Evolutionary conservation across 2,113 vertebrate species (phyloP), one percentile per base, ranked within the genome.

Genomic region (Grantiella picta): DNA sequence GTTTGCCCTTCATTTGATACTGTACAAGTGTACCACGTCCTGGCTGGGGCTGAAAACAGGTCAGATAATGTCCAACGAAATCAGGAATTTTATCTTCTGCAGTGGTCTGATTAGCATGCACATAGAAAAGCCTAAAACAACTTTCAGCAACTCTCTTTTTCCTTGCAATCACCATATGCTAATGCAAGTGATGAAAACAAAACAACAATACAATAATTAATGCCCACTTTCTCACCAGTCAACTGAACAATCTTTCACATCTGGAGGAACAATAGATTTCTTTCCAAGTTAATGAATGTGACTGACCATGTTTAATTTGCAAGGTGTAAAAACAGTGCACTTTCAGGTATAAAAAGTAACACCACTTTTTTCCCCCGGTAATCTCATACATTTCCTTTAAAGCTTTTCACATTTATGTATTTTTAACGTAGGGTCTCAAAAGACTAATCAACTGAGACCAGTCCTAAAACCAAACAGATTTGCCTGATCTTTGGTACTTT

Each of bases 1-100:
- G n/a, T 79, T 75, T 82, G 33, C 3, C 16, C 9, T 86, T 75
- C 21, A 45, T 82, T 82, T 82, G 29, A 42, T 47, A 59, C 49
- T 28, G 11, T 27, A 45, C n/a, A 10, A 50, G 7, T 1, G 0
- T 42, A 27, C 7, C 0, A 0, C n/a, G 28, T 63, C 24, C 9
- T 61, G 20, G 5, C 66, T 60, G 82, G 27, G 14, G 12, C 35
- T 75, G 25, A 63, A 82, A 92, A 82, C 12, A 71, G 5, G n/a
- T 71, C 40, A 63, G 28, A 59, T 38, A 60, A 60, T 12, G 2
- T 72, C 24, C 45, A 86, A 1, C 13, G 28, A 94, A 86, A 64
- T 38, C n/a, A 72, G 15, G 8, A 56, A 38, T 64, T 88, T 82
- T 56, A 45, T 3, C 27, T 86, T 71, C 66, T 76, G 15, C 21